Base-by-base conservation (phyloP, 2,113 vertebrate species). In the Petaurus breviceps region DNA sequence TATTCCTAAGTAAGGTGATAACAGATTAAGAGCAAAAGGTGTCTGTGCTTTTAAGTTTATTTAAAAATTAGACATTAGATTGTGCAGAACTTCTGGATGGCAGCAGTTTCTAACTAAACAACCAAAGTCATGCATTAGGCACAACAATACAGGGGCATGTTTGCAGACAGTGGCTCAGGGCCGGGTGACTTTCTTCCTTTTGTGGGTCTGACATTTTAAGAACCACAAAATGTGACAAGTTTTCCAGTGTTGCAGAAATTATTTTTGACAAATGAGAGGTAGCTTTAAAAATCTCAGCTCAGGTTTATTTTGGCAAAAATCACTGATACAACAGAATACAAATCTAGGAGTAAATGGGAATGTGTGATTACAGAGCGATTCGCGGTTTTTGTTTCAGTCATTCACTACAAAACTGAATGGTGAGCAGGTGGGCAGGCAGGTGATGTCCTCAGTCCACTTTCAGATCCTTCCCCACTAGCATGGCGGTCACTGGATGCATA, bases 401-500 rank as follows among this genome's bases (percentile, higher is more conserved):
- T 84, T 90, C 90, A 90, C 46, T 90, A 46, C 8, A 23, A 47
- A 90, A 49, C 89, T 25, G 47, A 26, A 90, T 16, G 61, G 31
- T 6, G 12, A 51, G 43, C 23, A 93, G n/a, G n/a, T 96, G 55
- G 26, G 57, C 11, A 12, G 57, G 57, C n/a, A 22, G 16, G 37
- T 1, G 9, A 8, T 95, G 84, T 98, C 95, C 98, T 94, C 97
- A 96, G n/a, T 99, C 98, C 90, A 99, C 98, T 92, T 99, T 99
- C 96, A 99, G 98, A 94, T 99, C 99, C 92, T 99, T 99, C 94
- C 98, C 98, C 94, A 99, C 99, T 91, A 99, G 98, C 97, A 98
- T 99, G 2, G 99, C 98, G 2, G 99, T 99, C 96, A 99, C 99
- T 0, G 99, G 99, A 93, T 99, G 99, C 99, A 99, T 99, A 7